Conservation (phyloP, 2,797 vertebrate genomes). For the Chelon labrosus region DNA sequence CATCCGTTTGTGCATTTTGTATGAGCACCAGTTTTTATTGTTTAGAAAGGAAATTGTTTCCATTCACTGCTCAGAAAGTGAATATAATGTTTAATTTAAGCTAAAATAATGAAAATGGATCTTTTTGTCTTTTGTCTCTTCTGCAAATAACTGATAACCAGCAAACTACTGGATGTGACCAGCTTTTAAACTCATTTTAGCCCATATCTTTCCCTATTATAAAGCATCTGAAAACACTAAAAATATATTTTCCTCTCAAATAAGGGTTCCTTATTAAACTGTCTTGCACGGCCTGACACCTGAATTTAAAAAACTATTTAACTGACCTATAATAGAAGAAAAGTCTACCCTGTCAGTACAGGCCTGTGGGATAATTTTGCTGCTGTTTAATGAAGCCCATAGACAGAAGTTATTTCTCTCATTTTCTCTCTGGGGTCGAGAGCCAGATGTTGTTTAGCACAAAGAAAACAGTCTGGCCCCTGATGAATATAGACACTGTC, state of each 20-base stretch:
- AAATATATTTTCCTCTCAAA: constrained; percentile 4
- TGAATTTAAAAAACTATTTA: constrained; percentile 38
- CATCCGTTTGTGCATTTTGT: constrained; percentile 21
- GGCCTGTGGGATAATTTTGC: constrained; percentile 37
- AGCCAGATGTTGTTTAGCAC: constrained; percentile 67
- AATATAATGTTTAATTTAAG: constrained; percentile 13
- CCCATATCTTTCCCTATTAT: neutral
- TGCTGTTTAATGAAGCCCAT: constrained; percentile 59
- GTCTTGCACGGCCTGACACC: neutral
- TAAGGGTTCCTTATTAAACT: constrained; percentile 2
- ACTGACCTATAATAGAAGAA: constrained; percentile 38
- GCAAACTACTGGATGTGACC: constrained; percentile 3
- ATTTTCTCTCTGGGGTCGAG: constrained; percentile 56
- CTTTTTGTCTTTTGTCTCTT: constrained; percentile 6
- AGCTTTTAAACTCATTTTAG: neutral
- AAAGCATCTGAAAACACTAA: constrained; percentile 1
- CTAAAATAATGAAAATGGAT: constrained; percentile 18
- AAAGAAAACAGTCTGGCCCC: constrained; percentile 52
- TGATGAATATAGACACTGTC: constrained; percentile 45
- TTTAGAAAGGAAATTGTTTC: constrained; percentile 30
- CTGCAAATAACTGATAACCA: constrained; percentile 25
- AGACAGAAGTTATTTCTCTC: constrained; percentile 44
- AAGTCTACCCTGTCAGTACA: constrained; percentile 11
- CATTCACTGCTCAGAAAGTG: constrained; percentile 14
- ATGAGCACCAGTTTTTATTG: constrained; percentile 16